A percentile compares a stretch with the other conserved stretches of the same genome.
Evolutionary conservation across 2,888 invertebrate genomes (phyloP).

Genomic region (Clepsis dumicolana): DNA sequence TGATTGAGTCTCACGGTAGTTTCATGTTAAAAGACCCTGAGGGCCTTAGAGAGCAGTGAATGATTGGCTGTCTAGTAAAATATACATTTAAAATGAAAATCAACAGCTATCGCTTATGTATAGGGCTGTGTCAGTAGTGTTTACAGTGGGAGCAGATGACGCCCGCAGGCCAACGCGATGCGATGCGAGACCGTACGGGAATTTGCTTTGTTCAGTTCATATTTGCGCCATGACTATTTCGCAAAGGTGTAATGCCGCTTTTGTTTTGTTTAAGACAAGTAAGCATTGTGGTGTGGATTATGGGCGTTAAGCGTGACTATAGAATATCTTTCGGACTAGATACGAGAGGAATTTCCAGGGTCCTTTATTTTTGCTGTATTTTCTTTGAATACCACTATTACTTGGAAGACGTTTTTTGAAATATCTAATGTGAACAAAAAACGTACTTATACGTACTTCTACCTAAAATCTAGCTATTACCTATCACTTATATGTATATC

Average conservation of each 20-base stretch:
- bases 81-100: too few species aligned
- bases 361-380: not conserved
- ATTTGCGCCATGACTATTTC: constrained; percentile 32
- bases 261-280: constrained; percentile 7
- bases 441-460: too few species aligned
- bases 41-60: too few species aligned
- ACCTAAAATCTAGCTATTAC: too few species aligned
- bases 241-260: constrained; percentile 30
- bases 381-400: not conserved
- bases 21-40: too few species aligned
- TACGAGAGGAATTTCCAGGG: not conserved
- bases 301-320: not conserved
- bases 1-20: too few species aligned
- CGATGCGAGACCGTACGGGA: constrained; percentile 22
- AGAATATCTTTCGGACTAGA: not conserved
- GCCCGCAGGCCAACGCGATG: constrained; percentile 63
- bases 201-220: constrained; percentile 39
- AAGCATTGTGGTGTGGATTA: not conserved
- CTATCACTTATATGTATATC: too few species aligned
- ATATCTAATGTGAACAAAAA: too few species aligned
- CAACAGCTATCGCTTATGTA: constrained; percentile 42
- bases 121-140: constrained; percentile 53
- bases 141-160: constrained; percentile 62
- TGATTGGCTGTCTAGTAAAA: too few species aligned
- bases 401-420: too few species aligned